Evolutionary conservation across 2,888 invertebrate species (phyloP).

Genomic region (Phyllotreta striolata): DNA sequence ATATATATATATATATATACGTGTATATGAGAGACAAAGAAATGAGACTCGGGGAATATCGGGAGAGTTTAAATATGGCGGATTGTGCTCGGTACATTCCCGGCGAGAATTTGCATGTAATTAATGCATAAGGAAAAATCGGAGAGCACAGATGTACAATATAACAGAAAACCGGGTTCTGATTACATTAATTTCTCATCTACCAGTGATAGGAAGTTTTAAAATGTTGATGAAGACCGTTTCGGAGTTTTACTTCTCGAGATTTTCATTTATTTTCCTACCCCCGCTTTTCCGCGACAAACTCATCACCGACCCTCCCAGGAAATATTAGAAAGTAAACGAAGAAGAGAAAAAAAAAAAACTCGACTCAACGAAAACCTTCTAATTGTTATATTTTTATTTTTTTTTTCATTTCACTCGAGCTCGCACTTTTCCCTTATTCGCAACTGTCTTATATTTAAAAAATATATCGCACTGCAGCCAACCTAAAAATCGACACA

Average conservation of each 20-base stretch:
- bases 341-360: too few species aligned
- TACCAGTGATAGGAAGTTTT: slow-evolving; percentile 41
- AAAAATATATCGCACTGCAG: too few species aligned
- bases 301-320: slow-evolving; percentile 1
- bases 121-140: slow-evolving; percentile 62
- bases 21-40: slow-evolving; percentile 56
- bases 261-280: slow-evolving; percentile 14
- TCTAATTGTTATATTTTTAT: too few species aligned
- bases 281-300: not conserved
- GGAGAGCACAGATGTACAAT: slow-evolving; percentile 59
- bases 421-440: too few species aligned
- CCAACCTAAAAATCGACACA: too few species aligned
- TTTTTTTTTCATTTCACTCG: too few species aligned
- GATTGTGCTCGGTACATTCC: slow-evolving; percentile 58
- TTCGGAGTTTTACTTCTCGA: slow-evolving; percentile 7
- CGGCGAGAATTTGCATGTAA: slow-evolving; percentile 63
- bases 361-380: too few species aligned
- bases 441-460: too few species aligned
- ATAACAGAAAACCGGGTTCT: slow-evolving; percentile 48
- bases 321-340: not conserved
- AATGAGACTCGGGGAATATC: slow-evolving; percentile 59
- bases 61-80: slow-evolving; percentile 62
- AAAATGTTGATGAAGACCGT: slow-evolving; percentile 41
- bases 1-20: too few species aligned
- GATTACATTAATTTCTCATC: slow-evolving; percentile 47